These are phyloP conservation scores for Cardiocondyla obscurior DNA, from an alignment of 1,140 invertebrate species.

Conservation along the genomic window DNA sequence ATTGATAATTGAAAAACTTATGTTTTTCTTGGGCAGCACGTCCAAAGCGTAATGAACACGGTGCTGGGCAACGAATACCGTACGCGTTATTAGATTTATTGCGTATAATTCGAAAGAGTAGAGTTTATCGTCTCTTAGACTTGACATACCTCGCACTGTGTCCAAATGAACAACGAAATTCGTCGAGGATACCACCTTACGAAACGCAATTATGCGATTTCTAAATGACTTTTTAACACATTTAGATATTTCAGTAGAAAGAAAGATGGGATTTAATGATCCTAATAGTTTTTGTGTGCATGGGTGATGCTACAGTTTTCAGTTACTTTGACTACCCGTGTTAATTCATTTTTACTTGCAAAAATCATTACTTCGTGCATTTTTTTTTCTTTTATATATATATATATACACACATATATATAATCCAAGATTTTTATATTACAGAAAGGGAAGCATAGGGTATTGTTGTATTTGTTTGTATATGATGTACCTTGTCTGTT, in stretches of 20 bases:
- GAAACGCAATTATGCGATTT: background rate
- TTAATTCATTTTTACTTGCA: background rate
- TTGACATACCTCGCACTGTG: slow-evolving; percentile 40
- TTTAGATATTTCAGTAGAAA: slow-evolving; percentile 30
- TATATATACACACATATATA: too few species aligned
- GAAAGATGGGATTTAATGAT: slow-evolving; percentile 16
- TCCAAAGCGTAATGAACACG: slow-evolving; percentile 17
- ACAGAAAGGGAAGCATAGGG: background rate
- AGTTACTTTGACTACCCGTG: slow-evolving; percentile 19
- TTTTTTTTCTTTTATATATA: slow-evolving; percentile 22
- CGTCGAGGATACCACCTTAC: background rate
- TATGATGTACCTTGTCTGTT: slow-evolving; percentile 1
- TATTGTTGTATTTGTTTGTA: slow-evolving; percentile 15
- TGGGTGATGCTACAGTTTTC: slow-evolving; percentile 53
- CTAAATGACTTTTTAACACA: slow-evolving; percentile 39
- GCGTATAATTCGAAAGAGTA: slow-evolving; percentile 1
- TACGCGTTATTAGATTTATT: slow-evolving; percentile 9
- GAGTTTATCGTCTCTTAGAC: slow-evolving; percentile 24
- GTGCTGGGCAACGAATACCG: slow-evolving; percentile 14
- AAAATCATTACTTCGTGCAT: background rate
- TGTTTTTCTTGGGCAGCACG: slow-evolving; percentile 49
- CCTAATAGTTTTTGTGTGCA: slow-evolving; percentile 28
- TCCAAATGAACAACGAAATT: slow-evolving; percentile 61
- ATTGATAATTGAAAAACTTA: slow-evolving; percentile 68
- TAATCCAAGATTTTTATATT: slow-evolving; percentile 30